Evolutionary conservation across 2,113 vertebrate species (phyloP).

Genomic region (Phalacrocorax aristotelis): DNA sequence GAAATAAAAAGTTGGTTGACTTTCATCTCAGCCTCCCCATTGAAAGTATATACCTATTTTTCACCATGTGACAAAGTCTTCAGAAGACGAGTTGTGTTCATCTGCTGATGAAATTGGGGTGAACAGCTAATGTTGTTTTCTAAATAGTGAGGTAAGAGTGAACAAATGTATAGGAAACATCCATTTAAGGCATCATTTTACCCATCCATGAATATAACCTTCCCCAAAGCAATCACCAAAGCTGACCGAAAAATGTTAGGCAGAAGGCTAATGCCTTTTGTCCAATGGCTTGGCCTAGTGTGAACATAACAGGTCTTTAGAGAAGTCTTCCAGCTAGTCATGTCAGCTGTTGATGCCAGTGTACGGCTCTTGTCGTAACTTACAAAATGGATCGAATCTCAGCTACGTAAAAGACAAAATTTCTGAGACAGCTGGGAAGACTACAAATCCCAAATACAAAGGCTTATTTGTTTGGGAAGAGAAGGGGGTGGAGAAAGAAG

Average conservation of each 20-base stretch:
- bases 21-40: neutral
- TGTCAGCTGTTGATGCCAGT: neutral
- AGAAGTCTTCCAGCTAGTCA: neutral
- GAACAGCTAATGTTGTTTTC: neutral
- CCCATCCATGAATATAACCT: neutral
- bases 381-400: neutral
- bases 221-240: neutral
- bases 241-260: neutral
- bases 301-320: neutral
- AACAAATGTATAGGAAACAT: neutral
- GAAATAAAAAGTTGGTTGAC: neutral
- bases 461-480: neutral
- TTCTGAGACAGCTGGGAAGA: neutral
- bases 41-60: neutral
- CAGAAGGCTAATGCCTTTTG: neutral
- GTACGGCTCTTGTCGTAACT: neutral
- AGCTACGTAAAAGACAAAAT: neutral
- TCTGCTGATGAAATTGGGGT: neutral
- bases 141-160: neutral
- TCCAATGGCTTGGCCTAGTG: neutral
- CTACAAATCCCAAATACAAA: neutral
- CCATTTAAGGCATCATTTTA: neutral
- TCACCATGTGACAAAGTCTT: neutral
- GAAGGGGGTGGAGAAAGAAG: neutral
- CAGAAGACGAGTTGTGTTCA: neutral